A percentile compares a stretch with the other conserved stretches of the same genome.
These are phyloP conservation scores for Meles meles DNA, from an alignment of 2,113 vertebrate genomes.

Conservation along the genomic window DNA sequence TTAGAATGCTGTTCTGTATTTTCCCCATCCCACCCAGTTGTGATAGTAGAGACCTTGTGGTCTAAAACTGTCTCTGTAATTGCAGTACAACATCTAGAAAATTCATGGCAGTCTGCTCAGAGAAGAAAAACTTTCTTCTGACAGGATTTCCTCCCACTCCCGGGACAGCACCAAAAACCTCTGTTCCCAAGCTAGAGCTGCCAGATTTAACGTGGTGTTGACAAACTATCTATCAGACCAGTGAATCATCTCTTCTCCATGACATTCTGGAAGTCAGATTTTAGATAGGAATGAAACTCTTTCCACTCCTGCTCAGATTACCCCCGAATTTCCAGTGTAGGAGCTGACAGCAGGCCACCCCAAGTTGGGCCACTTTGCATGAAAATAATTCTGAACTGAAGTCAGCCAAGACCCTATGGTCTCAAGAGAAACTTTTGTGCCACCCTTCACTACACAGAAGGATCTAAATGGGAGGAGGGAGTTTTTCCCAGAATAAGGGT, in stretches of 20 bases:
- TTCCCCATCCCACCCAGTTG: fast-evolving
- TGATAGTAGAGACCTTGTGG: neutral
- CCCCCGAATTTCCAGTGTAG: neutral
- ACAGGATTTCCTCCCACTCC: neutral
- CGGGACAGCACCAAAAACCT: neutral
- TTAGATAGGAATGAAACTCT: neutral
- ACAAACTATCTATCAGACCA: neutral
- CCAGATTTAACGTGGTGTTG: neutral
- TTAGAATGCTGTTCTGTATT: neutral
- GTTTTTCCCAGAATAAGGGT: neutral
- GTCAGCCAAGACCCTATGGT: neutral
- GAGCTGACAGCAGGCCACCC: neutral
- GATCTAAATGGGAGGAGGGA: neutral
- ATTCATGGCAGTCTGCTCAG: neutral
- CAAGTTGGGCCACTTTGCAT: neutral
- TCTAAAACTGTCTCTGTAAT: neutral
- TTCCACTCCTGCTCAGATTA: neutral
- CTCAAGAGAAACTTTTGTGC: neutral
- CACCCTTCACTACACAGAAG: neutral
- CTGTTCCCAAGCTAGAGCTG: neutral
- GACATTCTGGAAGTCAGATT: neutral
- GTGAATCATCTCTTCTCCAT: neutral
- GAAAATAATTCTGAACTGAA: neutral
- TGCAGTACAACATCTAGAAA: neutral
- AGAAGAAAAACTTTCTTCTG: neutral